Evolutionary conservation across 2,113 vertebrate species (phyloP), one percentile per base, ranked within the genome.

Genomic region (Aphyosemion australe): DNA sequence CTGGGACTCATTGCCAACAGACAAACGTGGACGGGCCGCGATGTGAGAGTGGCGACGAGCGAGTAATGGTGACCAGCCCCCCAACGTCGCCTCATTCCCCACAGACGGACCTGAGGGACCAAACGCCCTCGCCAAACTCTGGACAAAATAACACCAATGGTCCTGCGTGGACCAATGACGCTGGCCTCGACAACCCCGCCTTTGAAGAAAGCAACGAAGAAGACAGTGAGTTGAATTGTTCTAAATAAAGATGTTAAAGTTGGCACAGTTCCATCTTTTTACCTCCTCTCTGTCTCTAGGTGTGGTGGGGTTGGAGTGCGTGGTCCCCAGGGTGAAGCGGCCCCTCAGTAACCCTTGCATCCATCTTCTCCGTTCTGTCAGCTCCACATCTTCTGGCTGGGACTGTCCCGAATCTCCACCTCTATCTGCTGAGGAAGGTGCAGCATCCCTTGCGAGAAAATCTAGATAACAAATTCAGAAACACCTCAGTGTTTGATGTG

Each of bases 101-200:
- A 0, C 86, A 92, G 84, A 90, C 89, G 8, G 88, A 89, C 49
- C 78, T 92, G 67, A 85, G 86, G 59, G 91, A 91, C 20, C 71
- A 37, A 68, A 80, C 71, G 3, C 87, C 91, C 8, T 88, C 90
- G 4, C 88, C 89, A 0, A 85, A 84, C 54, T 74, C 90, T 7
- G 78, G 78, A 55, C 79, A 86, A 19, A 79, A 80, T 46, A 84
- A 83, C 51, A 61, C 87, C 7, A 74, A 91, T 11, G 90, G 91
- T 32, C 91, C 95, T 0, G 6, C 74, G 0, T 96, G 96, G 95
- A 91, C 92, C 0, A 94, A 97, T 0, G 95, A 97, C 13, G 92
- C 95, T 0, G 76, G 95, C 69, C 90, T 95, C 0, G 96, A 99
- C 87, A 99, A 97, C 87, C 95, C 94, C 0, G 94, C 95, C 80